These are phyloP conservation scores for Lasioglossum malachurum DNA, from an alignment of 2,888 invertebrate species.

Conservation along the genomic window DNA sequence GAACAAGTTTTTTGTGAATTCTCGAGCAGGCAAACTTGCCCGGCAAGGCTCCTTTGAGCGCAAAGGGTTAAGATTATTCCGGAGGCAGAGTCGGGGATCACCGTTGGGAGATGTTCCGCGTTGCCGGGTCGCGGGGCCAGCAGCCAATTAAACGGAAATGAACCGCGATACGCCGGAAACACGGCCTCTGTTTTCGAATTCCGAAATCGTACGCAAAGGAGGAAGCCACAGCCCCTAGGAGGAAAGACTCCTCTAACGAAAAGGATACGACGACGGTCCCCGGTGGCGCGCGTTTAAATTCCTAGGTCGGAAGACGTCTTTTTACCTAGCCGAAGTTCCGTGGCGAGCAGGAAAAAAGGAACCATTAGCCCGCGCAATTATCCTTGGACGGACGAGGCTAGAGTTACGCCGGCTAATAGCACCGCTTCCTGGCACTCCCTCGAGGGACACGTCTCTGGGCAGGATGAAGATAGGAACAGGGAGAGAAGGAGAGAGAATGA, in stretches of 20 bases:
- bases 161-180: conserved; percentile 32
- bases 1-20: neutral
- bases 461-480: conserved; percentile 14
- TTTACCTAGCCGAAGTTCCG: conserved; percentile 49
- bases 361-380: conserved; percentile 81
- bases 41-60: neutral
- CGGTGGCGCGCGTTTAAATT: conserved; percentile 57
- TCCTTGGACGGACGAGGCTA: conserved; percentile 78
- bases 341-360: conserved; percentile 67
- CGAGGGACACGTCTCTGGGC: conserved; percentile 61
- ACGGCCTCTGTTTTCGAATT: conserved; percentile 58
- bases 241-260: conserved; percentile 21
- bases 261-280: conserved; percentile 43
- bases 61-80: conserved; percentile 13
- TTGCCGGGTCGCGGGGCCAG: neutral
- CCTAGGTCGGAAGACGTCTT: conserved; percentile 59
- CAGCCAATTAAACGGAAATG: conserved; percentile 48
- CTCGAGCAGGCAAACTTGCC: neutral
- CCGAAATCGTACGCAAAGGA: conserved; percentile 54
- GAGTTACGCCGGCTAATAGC: conserved; percentile 81
- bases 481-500: neutral
- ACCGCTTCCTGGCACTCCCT: conserved; percentile 82
- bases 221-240: neutral
- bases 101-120: conserved; percentile 11
- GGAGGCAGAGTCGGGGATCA: conserved; percentile 2